Conservation (phyloP, 1,140 invertebrate genomes). For the Dolichoris vasculosae region DNA sequence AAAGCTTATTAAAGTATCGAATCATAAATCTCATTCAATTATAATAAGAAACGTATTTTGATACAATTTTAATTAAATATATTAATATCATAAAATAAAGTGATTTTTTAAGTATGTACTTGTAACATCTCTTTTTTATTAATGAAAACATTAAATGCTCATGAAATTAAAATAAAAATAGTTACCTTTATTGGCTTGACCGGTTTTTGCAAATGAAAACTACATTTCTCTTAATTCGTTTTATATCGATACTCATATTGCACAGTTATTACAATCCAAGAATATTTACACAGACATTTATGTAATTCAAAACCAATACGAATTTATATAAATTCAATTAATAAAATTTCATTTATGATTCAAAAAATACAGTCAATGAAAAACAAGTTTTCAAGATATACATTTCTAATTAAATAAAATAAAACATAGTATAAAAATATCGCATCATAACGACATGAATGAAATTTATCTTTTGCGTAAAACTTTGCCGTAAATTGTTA, state of each 20-base stretch:
- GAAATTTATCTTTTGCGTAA: not conserved
- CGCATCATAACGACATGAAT: not conserved
- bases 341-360: not conserved
- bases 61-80: not conserved
- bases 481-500: not conserved
- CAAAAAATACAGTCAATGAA: not conserved
- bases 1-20: not conserved
- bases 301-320: not conserved
- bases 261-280: not conserved
- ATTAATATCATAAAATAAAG: not conserved
- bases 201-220: not conserved
- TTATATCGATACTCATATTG: not conserved
- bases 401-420: not conserved
- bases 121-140: not conserved
- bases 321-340: not conserved
- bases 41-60: not conserved
- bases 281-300: not conserved
- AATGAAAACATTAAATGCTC: not conserved
- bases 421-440: not conserved
- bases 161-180: not conserved
- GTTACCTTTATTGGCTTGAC: not conserved
- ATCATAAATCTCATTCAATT: not conserved
- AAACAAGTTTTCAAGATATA: not conserved
- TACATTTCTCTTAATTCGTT: not conserved
- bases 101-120: not conserved